Conservation (phyloP, 2,113 vertebrate species). For the Cacatua alba region DNA sequence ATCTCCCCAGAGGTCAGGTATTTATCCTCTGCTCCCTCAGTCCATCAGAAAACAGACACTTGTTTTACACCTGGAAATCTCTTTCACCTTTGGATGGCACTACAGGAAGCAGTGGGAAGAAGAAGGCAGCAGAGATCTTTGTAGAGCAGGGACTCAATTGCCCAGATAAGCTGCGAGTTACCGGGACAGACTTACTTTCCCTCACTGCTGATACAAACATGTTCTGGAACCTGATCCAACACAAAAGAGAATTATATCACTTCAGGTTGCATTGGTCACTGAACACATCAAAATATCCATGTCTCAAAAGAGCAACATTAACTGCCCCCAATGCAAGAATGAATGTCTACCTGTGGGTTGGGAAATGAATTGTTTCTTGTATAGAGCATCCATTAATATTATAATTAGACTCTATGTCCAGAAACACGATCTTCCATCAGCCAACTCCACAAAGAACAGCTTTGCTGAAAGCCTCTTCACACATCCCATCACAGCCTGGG, state of each 20-base stretch:
- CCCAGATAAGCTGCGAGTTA: background rate
- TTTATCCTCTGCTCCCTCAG: background rate
- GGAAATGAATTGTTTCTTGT: background rate
- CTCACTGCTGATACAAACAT: background rate
- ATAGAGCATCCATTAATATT: background rate
- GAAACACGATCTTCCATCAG: background rate
- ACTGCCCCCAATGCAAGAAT: background rate
- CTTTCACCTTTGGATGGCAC: rapidly evolving
- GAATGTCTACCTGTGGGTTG: background rate
- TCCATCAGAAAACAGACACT: background rate
- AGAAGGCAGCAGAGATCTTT: background rate
- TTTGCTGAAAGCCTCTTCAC: background rate
- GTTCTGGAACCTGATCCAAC: background rate
- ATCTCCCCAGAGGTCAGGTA: background rate
- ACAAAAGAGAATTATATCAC: background rate
- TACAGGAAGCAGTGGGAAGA: background rate
- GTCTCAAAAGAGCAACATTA: background rate
- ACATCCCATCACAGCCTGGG: background rate
- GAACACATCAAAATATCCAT: background rate
- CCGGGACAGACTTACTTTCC: rapidly evolving
- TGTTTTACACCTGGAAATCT: background rate
- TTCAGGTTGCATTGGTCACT: background rate
- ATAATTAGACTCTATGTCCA: background rate
- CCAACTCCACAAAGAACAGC: background rate
- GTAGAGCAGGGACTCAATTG: background rate